Conservation (phyloP, 2,113 vertebrate genomes). For the Albula glossodonta region DNA sequence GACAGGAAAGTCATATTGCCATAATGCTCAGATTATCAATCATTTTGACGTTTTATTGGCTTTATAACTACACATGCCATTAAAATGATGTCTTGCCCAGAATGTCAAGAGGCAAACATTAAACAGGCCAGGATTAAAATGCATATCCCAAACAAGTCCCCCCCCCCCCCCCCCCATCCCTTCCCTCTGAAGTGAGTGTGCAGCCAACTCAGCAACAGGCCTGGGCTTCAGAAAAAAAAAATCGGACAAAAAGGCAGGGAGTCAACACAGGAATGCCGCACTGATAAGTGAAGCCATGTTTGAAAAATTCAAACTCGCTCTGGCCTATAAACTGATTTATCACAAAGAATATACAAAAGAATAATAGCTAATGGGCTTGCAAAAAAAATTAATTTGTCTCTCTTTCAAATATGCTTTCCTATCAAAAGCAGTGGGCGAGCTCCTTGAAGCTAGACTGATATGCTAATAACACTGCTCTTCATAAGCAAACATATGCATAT, state of each 20-base stretch:
- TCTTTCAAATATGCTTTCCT: conserved; percentile 65
- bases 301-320: conserved; percentile 82
- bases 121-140: conserved; percentile 88
- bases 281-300: conserved; percentile 90
- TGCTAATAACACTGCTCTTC: conserved; percentile 63
- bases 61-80: conserved; percentile 89
- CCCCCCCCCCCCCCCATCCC: conserved; percentile 66
- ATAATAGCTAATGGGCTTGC: conserved; percentile 75
- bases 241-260: conserved; percentile 76
- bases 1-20: conserved; percentile 89
- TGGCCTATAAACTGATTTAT: conserved; percentile 60
- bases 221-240: conserved; percentile 84
- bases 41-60: conserved; percentile 89
- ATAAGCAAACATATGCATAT: conserved; percentile 72
- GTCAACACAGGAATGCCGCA: conserved; percentile 82
- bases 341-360: conserved; percentile 79
- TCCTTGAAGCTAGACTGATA: conserved; percentile 72
- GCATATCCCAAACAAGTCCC: conserved; percentile 88
- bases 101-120: conserved; percentile 87
- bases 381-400: conserved; percentile 68
- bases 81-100: conserved; percentile 88
- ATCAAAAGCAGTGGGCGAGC: conserved; percentile 76
- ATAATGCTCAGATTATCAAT: conserved; percentile 90
- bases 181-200: conserved; percentile 87
- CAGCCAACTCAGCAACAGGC: conserved; percentile 78